Evolutionary conservation across 37 sponge, comb jelly and placozoan species (phyloP).

Genomic region (Bolinopsis microptera): DNA sequence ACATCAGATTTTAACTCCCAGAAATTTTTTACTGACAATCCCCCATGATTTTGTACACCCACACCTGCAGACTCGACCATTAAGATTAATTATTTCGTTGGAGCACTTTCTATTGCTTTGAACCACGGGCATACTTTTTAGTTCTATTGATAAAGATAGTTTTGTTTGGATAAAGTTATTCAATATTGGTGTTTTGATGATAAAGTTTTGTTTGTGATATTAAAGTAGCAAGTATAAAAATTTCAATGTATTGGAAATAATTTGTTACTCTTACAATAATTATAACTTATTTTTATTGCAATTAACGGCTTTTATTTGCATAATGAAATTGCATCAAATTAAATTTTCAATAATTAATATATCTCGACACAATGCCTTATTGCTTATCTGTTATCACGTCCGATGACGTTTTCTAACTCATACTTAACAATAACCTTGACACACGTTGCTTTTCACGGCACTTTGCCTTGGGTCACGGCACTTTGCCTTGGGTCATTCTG

Average conservation of each 20-base stretch:
- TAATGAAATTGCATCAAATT: too few species aligned
- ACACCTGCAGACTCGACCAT: not conserved
- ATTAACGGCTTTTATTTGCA: not conserved
- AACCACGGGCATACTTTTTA: not conserved
- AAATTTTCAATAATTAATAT: too few species aligned
- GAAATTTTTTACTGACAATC: not conserved
- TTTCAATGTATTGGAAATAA: slow-evolving; percentile 31
- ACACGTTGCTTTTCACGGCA: too few species aligned
- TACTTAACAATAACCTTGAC: too few species aligned
- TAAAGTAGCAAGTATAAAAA: not conserved
- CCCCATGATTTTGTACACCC: not conserved
- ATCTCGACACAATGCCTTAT: too few species aligned
- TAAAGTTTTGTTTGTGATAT: slow-evolving; percentile 18
- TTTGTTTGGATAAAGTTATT: not conserved
- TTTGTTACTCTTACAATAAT: not conserved
- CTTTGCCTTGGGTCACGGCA: too few species aligned
- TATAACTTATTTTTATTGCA: slow-evolving; percentile 22
- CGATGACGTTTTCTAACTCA: too few species aligned
- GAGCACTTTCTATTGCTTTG: not conserved
- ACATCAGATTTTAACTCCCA: not conserved
- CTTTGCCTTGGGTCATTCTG: too few species aligned
- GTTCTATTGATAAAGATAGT: not conserved
- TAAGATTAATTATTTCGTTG: not conserved
- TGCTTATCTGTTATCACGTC: too few species aligned
- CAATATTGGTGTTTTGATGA: slow-evolving; percentile 22